phyloP scores from a whole-genome alignment of 1,140 invertebrate species.

The Drosophila biarmipes region DNA sequence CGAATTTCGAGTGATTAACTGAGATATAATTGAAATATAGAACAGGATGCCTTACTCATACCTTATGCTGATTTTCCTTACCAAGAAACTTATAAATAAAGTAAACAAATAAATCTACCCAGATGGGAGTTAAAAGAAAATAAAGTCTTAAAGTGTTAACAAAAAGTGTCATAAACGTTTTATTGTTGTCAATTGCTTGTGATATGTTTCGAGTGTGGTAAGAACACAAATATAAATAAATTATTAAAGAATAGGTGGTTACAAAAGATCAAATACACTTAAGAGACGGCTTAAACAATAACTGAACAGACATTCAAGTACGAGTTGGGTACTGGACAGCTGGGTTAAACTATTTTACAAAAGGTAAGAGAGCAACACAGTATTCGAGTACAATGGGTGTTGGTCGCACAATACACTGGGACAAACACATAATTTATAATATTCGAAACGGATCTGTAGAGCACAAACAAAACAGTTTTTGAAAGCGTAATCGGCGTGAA shows the following conservation, averaged over 20 bases:
- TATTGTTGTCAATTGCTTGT: conserved; percentile 63
- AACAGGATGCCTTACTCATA: conserved; percentile 12
- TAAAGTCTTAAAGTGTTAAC: conserved; percentile 39
- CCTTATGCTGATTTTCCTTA: conserved; percentile 21
- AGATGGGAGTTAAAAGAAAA: conserved; percentile 20
- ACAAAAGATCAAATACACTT: conserved; percentile 40
- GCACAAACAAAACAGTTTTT: conserved; percentile 19
- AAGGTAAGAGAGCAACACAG: conserved; percentile 45
- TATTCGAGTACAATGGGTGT: conserved; percentile 55
- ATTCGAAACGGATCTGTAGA: conserved; percentile 23
- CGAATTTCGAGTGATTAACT: conserved; percentile 13
- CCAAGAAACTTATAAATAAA: neutral
- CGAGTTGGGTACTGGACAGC: neutral
- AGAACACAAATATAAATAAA: conserved; percentile 57
- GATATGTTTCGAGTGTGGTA: conserved; percentile 59
- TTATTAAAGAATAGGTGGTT: conserved; percentile 56
- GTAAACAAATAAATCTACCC: neutral
- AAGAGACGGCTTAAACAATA: conserved; percentile 50
- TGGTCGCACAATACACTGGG: conserved; percentile 31
- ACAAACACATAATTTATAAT: conserved; percentile 48
- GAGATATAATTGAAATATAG: neutral
- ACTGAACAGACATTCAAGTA: conserved; percentile 16
- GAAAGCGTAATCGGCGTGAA: conserved; percentile 51
- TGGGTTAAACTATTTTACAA: conserved; percentile 71
- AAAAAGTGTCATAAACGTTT: conserved; percentile 63